Percentiles rank a stretch among this genome's conserved stretches.
Evolutionary conservation across 2,888 invertebrate species (phyloP).

Genomic region (Theodoxus fluviatilis): DNA sequence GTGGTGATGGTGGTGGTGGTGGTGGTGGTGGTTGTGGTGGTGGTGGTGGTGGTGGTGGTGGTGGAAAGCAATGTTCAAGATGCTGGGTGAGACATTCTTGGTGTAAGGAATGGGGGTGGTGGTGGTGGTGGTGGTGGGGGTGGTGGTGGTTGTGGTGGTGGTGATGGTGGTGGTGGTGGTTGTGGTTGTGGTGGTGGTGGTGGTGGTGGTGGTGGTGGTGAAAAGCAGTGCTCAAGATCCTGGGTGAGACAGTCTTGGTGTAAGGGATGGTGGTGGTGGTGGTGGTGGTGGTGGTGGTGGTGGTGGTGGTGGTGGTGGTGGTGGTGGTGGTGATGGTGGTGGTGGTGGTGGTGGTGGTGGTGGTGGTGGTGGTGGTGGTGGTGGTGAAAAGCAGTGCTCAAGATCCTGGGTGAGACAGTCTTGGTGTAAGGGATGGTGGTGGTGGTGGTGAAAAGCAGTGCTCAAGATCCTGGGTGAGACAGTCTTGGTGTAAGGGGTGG

Average conservation of each 20-base stretch:
- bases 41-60: constrained; percentile 1
- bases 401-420: too few relatives aligned
- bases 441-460: too few relatives aligned
- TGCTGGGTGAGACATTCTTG: too few relatives aligned
- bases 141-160: too few relatives aligned
- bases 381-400: neutral
- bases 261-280: constrained; percentile 2
- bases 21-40: constrained; percentile 6
- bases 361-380: neutral
- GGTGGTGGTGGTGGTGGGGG: too few relatives aligned
- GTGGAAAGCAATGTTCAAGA: neutral
- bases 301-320: neutral
- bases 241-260: too few relatives aligned
- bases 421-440: neutral
- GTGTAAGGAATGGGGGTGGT: neutral
- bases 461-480: too few relatives aligned
- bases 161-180: too few relatives aligned
- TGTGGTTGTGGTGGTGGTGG: too few relatives aligned
- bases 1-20: neutral
- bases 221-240: too few relatives aligned
- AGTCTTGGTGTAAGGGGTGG: neutral
- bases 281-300: neutral
- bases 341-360: constrained; percentile 4
- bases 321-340: neutral
- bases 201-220: too few relatives aligned